A percentile compares a stretch with the other conserved stretches of the same genome.
Evolutionary conservation across 2,888 invertebrate genomes (phyloP).

Genomic region (Campoplex capitator): DNA sequence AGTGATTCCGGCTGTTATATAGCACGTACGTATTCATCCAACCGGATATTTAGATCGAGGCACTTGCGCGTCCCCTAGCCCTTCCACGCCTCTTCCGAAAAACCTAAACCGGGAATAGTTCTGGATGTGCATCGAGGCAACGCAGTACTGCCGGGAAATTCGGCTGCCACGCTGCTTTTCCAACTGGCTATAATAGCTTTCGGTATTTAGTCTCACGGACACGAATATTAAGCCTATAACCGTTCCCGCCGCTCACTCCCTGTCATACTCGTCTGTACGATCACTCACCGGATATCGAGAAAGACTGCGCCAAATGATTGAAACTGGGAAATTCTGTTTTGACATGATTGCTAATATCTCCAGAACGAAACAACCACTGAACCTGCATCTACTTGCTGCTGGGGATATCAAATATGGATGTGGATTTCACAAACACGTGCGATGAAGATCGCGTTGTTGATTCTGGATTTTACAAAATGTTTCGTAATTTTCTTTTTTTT

Average conservation of each 20-base stretch:
- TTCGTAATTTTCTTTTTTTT: not conserved
- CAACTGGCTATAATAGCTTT: constrained; percentile 57
- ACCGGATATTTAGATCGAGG: constrained; percentile 67
- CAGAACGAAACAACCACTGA: not conserved
- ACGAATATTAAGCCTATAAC: constrained; percentile 33
- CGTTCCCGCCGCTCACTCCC: constrained; percentile 8
- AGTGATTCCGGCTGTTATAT: constrained; percentile 24
- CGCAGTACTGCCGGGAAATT: constrained; percentile 50
- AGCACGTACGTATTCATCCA: constrained; percentile 54
- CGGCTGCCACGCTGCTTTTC: constrained; percentile 40
- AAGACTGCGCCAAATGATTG: constrained; percentile 22
- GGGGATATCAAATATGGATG: not conserved
- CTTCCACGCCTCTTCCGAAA: constrained; percentile 20
- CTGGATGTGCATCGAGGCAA: constrained; percentile 34
- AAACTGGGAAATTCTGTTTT: constrained; percentile 34
- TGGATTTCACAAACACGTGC: too few relatives aligned
- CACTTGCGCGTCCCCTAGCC: constrained; percentile 44
- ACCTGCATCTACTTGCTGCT: not conserved
- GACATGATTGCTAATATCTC: not conserved
- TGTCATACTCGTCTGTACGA: constrained; percentile 9
- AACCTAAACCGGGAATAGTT: constrained; percentile 49
- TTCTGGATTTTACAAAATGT: not conserved
- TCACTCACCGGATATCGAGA: constrained; percentile 44
- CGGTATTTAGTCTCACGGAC: constrained; percentile 53
- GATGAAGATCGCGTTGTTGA: too few relatives aligned